These are phyloP conservation scores for Paedocypris micromegethes DNA, from an alignment of 2,797 vertebrate genomes.

Conservation along the genomic window DNA sequence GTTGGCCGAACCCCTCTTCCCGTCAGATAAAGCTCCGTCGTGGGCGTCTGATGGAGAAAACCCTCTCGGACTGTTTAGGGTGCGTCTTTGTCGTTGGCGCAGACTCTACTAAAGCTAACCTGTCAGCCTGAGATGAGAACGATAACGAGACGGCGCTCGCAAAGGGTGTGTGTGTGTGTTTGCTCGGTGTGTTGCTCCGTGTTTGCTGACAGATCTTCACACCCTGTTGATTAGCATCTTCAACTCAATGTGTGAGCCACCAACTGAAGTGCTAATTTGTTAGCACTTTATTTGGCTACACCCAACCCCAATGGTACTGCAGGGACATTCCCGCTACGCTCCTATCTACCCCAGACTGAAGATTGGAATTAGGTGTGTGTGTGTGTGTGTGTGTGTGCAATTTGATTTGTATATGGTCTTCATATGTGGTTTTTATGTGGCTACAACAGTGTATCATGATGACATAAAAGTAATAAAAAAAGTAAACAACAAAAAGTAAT, in stretches of 20 bases:
- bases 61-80: slow-evolving; percentile 64
- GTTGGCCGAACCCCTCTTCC: slow-evolving; percentile 85
- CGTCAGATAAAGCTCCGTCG: slow-evolving; percentile 79
- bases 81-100: slow-evolving; percentile 62
- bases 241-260: neutral
- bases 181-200: slow-evolving; percentile 23
- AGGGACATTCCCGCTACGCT: slow-evolving; percentile 62
- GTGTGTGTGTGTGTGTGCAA: too few relatives aligned
- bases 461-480: too few relatives aligned
- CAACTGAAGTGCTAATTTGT: slow-evolving; percentile 21
- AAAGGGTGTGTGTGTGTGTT: slow-evolving; percentile 60
- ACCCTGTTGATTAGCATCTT: slow-evolving; percentile 44
- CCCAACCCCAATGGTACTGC: slow-evolving; percentile 60
- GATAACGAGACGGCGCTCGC: slow-evolving; percentile 73
- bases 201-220: slow-evolving; percentile 41
- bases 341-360: slow-evolving; percentile 69
- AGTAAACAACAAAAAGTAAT: too few relatives aligned
- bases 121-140: slow-evolving; percentile 69
- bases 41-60: slow-evolving; percentile 70
- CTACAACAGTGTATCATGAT: too few relatives aligned
- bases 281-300: slow-evolving; percentile 9
- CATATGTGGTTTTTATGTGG: too few relatives aligned
- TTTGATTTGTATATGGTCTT: too few relatives aligned
- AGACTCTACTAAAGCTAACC: slow-evolving; percentile 62
- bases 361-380: neutral